Percentiles rank a stretch among this genome's conserved stretches.
phyloP scores from a whole-genome alignment of 1,140 invertebrate genomes.

The Eupristina koningsbergeri region DNA sequence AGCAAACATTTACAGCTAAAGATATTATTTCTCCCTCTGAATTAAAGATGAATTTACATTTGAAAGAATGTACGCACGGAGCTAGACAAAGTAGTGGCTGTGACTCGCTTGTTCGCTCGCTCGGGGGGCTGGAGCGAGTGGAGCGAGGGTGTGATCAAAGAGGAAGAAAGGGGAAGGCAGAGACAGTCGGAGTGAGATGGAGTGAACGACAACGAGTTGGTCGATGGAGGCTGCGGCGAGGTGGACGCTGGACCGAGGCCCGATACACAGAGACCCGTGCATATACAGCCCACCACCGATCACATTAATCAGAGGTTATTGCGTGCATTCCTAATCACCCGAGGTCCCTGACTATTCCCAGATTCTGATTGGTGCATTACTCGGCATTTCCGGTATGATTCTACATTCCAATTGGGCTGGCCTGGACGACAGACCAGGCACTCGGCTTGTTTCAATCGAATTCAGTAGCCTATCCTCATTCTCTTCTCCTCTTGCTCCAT shows the following conservation, averaged over 20 bases:
- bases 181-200: neutral
- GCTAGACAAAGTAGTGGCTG: neutral
- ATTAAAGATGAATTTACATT: neutral
- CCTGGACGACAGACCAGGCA: neutral
- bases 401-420: conserved; percentile 72
- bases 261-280: neutral
- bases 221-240: conserved; percentile 11
- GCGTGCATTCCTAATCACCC: conserved; percentile 75
- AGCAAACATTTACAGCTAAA: too few species aligned
- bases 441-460: conserved; percentile 55
- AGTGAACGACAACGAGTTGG: conserved; percentile 12
- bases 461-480: conserved; percentile 15
- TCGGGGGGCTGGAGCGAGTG: neutral
- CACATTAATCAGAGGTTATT: conserved; percentile 75
- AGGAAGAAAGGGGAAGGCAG: neutral
- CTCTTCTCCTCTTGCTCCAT: neutral
- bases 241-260: neutral
- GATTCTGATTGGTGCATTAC: conserved; percentile 74
- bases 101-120: too few species aligned
- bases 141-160: neutral
- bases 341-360: conserved; percentile 72
- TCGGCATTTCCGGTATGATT: conserved; percentile 74
- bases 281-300: conserved; percentile 65
- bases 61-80: neutral
- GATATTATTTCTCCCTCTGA: neutral